Evolutionary conservation across 2,888 invertebrate species (phyloP), one percentile per base, ranked within the genome.

Genomic region (Bombylius discolor): DNA sequence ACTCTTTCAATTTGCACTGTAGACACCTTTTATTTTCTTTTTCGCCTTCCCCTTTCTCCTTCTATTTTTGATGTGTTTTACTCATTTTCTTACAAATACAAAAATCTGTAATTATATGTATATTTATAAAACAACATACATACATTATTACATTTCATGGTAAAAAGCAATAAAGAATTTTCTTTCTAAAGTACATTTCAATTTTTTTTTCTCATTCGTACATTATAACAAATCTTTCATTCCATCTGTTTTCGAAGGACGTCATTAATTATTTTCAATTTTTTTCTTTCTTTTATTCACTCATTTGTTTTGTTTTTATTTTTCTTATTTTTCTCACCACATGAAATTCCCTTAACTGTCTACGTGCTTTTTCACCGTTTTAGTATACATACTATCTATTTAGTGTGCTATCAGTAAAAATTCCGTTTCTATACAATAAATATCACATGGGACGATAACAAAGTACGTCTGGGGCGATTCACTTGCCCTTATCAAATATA

Each of bases 391-490:
- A 23, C 23, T 23, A 23, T 23, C 23, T 23, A 23, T 23, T 23
- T 23, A 23, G 23, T 23, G 23, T 23, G 23, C 23, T 23, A 23
- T 23, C 23, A 23, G 23, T 23, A 23, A 23, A 23, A 23, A 23
- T 23, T 23, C 23, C 23, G 3, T 23, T 23, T 23, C 23, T 23
- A 23, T 23, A 23, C 23, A 23, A 23, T 23, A 23, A 23, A 23
- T 23, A 23, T 55, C 53, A 53, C 52, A 49, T 39, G 52, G 53
- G 53, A 56, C 50, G 49, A 56, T 56, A 56, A 56, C 50, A 56
- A 56, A 56, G 56, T 56, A 53, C 50, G 56, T 56, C 56, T 56
- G 56, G 56, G 50, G 56, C 56, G 53, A 45, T 32, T 48, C 50
- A 56, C 53, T 56, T 56, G 56, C 56, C 56, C 56, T 56, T 42